Base-by-base conservation (phyloP, 2,113 vertebrate species). In the Eolophus roseicapilla region DNA sequence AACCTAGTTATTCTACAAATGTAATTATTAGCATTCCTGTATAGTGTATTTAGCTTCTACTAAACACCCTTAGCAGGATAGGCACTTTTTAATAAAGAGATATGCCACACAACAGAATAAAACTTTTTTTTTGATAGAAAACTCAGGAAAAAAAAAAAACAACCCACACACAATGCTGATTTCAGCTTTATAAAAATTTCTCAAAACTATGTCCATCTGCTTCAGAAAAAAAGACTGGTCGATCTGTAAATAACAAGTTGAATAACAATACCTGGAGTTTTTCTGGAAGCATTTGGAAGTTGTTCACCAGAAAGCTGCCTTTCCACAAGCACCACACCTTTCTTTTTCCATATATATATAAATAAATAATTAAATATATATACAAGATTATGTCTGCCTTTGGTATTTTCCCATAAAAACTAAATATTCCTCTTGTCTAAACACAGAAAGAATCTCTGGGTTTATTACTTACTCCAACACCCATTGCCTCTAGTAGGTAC, bases 1-100 rank as follows among this genome's bases (percentile, higher is more conserved):
- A 86, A 90, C 59, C 8, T 25, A 80, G 84, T 59, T 79, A 80
- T 85, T 85, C 79, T 57, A 95, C 70, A 95, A 91, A 47, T 91
- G 82, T 82, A 76, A 82, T 95, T 71, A 90, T 92, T 91, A 95
- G 37, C 44, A 71, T 59, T 79, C 85, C 24, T 39, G 28, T 63
- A 47, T 10, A 79, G 27, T 6, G 3, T 15, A 37, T 73, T 85
- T 91, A 77, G 50, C 67, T 85, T 92, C 70, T 73, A 47, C 17
- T 12, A n/a, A 28, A 71, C n/a, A 57, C 25, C 24, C 31, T 80
- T 41, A 82, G 37, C 71, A 68, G 21, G 20, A 13, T 0, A 75
- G 8, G 12, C 3, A 18, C 70, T 87, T 95, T 87, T 79, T 33
- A 95, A 62, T 50, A 46, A 23, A 53, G 33, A 57, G 14, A 76